Evolutionary conservation across 2,113 vertebrate genomes (phyloP).

Genomic region (Ciconia maguari): DNA sequence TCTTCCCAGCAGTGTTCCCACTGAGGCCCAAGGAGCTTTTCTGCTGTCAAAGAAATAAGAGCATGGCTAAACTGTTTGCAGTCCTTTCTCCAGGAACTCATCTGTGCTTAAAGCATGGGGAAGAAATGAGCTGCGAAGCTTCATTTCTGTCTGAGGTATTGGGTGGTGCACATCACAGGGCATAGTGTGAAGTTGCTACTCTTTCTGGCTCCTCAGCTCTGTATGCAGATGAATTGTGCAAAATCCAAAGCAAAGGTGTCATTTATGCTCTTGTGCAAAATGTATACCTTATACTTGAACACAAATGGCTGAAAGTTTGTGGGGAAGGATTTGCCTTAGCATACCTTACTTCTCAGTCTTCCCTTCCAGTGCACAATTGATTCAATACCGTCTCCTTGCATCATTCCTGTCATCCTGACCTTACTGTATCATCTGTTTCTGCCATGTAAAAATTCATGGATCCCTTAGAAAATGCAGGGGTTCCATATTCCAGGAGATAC

Average conservation of each 20-base stretch:
- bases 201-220: not conserved
- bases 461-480: not conserved
- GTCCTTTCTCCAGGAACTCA: not conserved
- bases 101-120: not conserved
- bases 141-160: not conserved
- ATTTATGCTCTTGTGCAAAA: not conserved
- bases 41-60: not conserved
- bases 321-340: not conserved
- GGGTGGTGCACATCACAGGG: not conserved
- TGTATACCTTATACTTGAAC: not conserved
- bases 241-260: not conserved
- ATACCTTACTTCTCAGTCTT: not conserved
- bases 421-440: not conserved
- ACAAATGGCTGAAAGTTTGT: not conserved
- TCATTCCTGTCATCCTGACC: not conserved
- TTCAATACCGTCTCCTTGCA: not conserved
- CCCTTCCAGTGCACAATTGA: not conserved
- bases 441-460: not conserved
- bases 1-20: not conserved
- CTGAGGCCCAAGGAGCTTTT: not conserved
- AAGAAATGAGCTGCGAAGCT: not conserved
- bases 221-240: not conserved
- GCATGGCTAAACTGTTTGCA: not conserved
- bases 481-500: not conserved
- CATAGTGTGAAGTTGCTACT: not conserved